A percentile compares a stretch with the other conserved stretches of the same genome.
Evolutionary conservation across 1,140 invertebrate species (phyloP).

Genomic region (Aphaenogaster ashmeadi): DNA sequence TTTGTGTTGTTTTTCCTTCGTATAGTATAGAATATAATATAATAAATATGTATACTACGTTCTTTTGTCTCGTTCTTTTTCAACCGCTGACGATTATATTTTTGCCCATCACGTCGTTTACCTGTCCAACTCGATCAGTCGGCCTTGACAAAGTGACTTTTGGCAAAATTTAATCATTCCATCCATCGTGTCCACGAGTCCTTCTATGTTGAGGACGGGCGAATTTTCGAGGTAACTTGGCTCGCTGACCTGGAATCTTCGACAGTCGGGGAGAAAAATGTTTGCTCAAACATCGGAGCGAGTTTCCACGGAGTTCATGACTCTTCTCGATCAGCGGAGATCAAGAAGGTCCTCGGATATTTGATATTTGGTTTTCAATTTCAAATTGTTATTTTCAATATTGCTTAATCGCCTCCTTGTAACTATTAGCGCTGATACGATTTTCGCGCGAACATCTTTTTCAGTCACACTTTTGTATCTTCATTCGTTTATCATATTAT

Average conservation of each 20-base stretch:
- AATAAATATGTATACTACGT: background rate
- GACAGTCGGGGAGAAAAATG: constrained; percentile 47
- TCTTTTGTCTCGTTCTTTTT: background rate
- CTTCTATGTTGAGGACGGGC: background rate
- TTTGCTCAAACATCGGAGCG: constrained; percentile 47
- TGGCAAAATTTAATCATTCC: constrained; percentile 71
- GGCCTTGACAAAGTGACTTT: constrained; percentile 60
- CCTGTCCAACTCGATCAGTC: constrained; percentile 18
- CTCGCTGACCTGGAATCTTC: constrained; percentile 71
- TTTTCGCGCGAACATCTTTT: background rate
- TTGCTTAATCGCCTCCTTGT: background rate
- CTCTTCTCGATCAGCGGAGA: constrained; percentile 26
- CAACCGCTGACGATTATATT: background rate
- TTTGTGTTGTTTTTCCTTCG: background rate
- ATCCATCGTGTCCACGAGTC: constrained; percentile 26
- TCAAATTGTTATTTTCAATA: constrained; percentile 6
- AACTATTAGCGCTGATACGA: background rate
- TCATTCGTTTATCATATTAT: background rate
- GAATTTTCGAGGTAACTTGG: constrained; percentile 38
- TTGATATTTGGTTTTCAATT: background rate
- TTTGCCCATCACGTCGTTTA: background rate
- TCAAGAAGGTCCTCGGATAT: background rate
- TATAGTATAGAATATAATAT: background rate
- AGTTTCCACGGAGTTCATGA: constrained; percentile 42
- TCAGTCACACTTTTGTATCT: background rate